A percentile compares a stretch with the other conserved stretches of the same genome.
Evolutionary conservation across 2,113 vertebrate species (phyloP).

Genomic region (Morone saxatilis): DNA sequence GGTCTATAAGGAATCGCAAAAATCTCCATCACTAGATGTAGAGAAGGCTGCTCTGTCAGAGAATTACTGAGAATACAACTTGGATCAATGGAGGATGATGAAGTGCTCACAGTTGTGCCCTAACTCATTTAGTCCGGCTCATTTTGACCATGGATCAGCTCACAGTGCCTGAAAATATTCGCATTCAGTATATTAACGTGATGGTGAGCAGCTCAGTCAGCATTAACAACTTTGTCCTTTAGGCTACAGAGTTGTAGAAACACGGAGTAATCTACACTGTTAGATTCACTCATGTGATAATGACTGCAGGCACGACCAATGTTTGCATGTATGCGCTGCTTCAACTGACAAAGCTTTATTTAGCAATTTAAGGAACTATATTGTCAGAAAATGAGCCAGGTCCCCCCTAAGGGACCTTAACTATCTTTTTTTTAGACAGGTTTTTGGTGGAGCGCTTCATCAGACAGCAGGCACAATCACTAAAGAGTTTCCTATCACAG

Average conservation of each 20-base stretch:
- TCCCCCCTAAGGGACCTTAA: too few relatives aligned
- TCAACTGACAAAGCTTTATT: not conserved
- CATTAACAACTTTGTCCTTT: conserved; percentile 67
- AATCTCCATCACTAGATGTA: conserved; percentile 43
- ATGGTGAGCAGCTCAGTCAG: conserved; percentile 57
- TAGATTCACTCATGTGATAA: conserved; percentile 27
- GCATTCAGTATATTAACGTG: conserved; percentile 40
- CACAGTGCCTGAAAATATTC: conserved; percentile 33
- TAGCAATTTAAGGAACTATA: not conserved
- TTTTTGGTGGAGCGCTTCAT: not conserved
- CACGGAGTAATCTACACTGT: conserved; percentile 14
- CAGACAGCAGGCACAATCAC: not conserved
- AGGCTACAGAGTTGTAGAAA: conserved; percentile 51
- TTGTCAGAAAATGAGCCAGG: not conserved
- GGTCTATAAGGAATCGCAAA: conserved; percentile 23
- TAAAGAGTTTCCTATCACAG: not conserved
- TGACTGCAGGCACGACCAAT: conserved; percentile 32
- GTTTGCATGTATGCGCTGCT: not conserved
- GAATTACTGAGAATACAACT: conserved; percentile 56
- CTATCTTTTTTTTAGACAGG: not conserved
- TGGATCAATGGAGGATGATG: conserved; percentile 68
- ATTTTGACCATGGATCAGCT: conserved; percentile 47
- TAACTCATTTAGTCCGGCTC: conserved; percentile 64
- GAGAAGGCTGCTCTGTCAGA: conserved; percentile 16
- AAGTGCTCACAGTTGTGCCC: conserved; percentile 61